These are phyloP conservation scores for Mixornis gularis DNA, from an alignment of 2,113 vertebrate genomes.

Conservation along the genomic window DNA sequence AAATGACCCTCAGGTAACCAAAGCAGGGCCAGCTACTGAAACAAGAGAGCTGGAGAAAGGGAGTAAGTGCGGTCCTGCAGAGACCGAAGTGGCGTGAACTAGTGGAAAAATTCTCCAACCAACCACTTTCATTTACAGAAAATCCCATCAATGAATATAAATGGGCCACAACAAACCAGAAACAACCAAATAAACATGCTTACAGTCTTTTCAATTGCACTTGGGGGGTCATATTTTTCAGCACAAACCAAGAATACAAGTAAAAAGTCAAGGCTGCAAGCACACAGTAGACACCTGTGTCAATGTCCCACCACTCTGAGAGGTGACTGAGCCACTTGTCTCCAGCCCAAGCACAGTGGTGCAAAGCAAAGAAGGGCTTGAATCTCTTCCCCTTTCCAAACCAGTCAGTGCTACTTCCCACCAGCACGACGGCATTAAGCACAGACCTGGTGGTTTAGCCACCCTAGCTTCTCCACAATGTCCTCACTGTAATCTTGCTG, in stretches of 20 bases:
- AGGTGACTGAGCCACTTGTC: neutral
- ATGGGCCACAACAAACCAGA: neutral
- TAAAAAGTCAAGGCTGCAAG: neutral
- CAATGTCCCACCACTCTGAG: neutral
- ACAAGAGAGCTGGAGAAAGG: neutral
- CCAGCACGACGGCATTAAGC: neutral
- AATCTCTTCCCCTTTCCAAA: neutral
- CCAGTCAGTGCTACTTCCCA: neutral
- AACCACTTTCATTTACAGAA: constrained; percentile 17
- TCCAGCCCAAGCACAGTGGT: neutral
- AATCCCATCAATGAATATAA: neutral
- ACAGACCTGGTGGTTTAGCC: neutral
- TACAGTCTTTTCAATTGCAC: neutral
- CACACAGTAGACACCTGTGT: neutral
- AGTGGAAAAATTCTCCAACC: neutral
- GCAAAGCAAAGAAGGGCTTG: neutral
- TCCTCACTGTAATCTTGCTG: neutral
- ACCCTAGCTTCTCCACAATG: neutral
- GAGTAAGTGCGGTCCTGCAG: neutral
- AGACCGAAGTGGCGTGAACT: neutral
- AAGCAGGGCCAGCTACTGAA: neutral
- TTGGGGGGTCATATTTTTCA: neutral
- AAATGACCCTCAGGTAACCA: neutral
- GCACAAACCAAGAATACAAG: neutral
- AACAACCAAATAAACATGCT: neutral